Conservation (phyloP, 2,888 invertebrate species). For the Lymantria dispar region DNA sequence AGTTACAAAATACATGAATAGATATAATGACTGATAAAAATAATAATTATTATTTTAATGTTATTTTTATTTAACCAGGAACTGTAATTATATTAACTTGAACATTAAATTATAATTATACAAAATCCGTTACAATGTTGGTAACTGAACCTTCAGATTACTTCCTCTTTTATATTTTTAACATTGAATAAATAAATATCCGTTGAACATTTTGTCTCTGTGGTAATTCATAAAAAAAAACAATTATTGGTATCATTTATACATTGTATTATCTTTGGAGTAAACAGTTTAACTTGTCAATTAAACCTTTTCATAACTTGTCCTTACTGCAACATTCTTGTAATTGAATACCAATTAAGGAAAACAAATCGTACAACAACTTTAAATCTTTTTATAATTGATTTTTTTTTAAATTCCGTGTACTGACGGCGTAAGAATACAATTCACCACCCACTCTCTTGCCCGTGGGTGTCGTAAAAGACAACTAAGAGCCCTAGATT, state of each 20-base stretch:
- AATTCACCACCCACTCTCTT: no score
- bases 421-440: no score
- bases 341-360: no score
- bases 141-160: background rate
- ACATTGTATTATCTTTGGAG: background rate
- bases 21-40: background rate
- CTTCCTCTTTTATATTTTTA: slow-evolving; percentile 6
- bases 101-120: background rate
- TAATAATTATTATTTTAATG: background rate
- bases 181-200: background rate
- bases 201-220: background rate
- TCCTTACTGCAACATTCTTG: no score
- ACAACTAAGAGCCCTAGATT: no score
- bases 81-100: slow-evolving; percentile 1
- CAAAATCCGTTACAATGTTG: slow-evolving; percentile 1
- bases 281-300: no score
- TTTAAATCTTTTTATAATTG: no score
- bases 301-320: no score
- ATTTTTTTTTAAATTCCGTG: no score
- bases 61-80: background rate
- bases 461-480: no score
- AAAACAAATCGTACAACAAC: no score
- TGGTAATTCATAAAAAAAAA: background rate
- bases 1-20: background rate
- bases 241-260: background rate